Base-by-base conservation (phyloP, 2,113 vertebrate species). In the Nothobranchius furzeri region DNA sequence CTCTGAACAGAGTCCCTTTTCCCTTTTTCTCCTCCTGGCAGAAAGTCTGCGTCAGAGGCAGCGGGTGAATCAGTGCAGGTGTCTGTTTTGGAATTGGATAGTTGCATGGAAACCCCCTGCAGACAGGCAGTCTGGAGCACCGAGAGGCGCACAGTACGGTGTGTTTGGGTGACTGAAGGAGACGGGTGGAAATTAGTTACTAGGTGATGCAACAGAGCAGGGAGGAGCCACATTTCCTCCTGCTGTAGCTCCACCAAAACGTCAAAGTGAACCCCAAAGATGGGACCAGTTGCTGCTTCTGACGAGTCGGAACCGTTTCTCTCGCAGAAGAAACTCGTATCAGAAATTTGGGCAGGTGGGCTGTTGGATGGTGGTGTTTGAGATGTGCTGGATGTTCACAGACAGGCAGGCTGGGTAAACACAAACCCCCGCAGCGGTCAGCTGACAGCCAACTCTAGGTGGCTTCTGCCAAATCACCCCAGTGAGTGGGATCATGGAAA, bases 361-460 rank as follows among this genome's bases (percentile, higher is more conserved):
- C 59, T 46, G 76, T 67, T 37, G 56, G 40, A 25, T 53, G 73
- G 59, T 72, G 25, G 70, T 59, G 68, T 75, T 66, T 58, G 72
- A 82, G 60, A 56, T 73, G 65, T 25, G 73, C 50, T 83, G 68
- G 70, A 56, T 57, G 73, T 59, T 60, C 75, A 78, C 79, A 86
- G 80, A 84, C 76, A 70, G 81, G 71, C 70, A 71, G 78, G 61
- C 85, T 82, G 85, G 69, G 87, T 82, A 89, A 92, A 92, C 77
- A 90, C 54, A 82, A 72, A 77, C 90, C 90, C 87, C 86, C 87
- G 46, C 83, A 81, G 59, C 67, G 58, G 71, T 54, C 57, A 78
- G 63, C 80, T 84, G 69, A 82, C 64, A 59, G 55, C 60, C 68
- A 36, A 35, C 75, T 72, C 75, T 45, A 79, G 73, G 81, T 75